These are phyloP conservation scores for Troides aeacus DNA, from an alignment of 2,888 invertebrate genomes.

Conservation along the genomic window DNA sequence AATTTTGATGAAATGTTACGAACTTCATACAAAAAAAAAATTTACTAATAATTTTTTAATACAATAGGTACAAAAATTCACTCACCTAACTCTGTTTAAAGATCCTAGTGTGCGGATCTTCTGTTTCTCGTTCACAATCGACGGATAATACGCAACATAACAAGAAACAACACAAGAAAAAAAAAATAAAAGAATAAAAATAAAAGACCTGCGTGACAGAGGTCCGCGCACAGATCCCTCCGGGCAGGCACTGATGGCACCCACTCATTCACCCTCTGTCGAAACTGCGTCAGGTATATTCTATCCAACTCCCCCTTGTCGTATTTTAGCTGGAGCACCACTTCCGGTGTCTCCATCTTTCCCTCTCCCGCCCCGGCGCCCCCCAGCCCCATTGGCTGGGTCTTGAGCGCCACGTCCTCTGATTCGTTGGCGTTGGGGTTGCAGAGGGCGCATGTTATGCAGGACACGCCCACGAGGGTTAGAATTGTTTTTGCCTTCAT, in stretches of 20 bases:
- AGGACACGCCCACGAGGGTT: conserved; percentile 60
- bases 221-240: conserved; percentile 65
- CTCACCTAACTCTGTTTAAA: too few species aligned
- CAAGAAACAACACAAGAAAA: conserved; percentile 42
- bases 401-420: conserved; percentile 37
- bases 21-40: too few species aligned
- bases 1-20: too few species aligned
- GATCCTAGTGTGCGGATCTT: too few species aligned
- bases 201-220: conserved; percentile 71
- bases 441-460: conserved; percentile 42
- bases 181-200: conserved; percentile 42
- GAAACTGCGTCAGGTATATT: conserved; percentile 73
- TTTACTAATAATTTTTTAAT: neutral
- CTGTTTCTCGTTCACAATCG: neutral
- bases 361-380: conserved; percentile 45
- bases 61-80: neutral
- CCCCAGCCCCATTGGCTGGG: conserved; percentile 47
- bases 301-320: conserved; percentile 69
- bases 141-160: conserved; percentile 33
- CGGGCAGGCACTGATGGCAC: conserved; percentile 60
- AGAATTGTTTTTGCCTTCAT: conserved; percentile 49
- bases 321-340: conserved; percentile 72
- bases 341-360: conserved; percentile 60
- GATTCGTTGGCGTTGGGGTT: conserved; percentile 49
- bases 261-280: conserved; percentile 51